Evolutionary conservation across 2,888 invertebrate species (phyloP), one percentile per base, ranked within the genome.

Genomic region (Anthrax anthrax): DNA sequence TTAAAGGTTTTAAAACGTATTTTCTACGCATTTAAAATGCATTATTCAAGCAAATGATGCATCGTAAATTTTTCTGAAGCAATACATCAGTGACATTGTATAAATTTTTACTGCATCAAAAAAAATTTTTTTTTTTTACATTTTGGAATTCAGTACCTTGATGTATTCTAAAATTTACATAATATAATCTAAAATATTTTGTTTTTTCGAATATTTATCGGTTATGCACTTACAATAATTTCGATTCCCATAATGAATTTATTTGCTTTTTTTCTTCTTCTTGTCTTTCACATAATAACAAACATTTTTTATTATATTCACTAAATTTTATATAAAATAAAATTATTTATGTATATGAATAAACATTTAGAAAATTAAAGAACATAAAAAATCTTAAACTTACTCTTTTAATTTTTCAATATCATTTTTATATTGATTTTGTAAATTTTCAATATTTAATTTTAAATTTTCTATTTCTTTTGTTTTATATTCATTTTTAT

Each of bases 221-320:
- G n/a, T n/a, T n/a, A n/a, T n/a, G n/a, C n/a, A 23, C 17, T 32
- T 46, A 49, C 49, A 34, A 32, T 3, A 32, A 9, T 32, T 32
- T 32, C 12, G 29, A 32, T 12, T 49, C 47, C 49, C 49, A 49
- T 34, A 42, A 19, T 14, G 34, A 40, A 39, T 47, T 47, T 2
- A 49, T 38, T 29, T 49, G 27, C n/a, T 38, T 44, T 29, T 39
- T 47, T 34, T 49, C 49, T 18, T 47, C 44, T 16, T 49, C 43
- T 34, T 37, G 36, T 17, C 38, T 37, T 14, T 41, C 37, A 23
- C 42, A 39, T 10, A 47, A 17, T 23, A 47, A n/a, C 17, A 44
- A 29, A 17, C 34, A 39, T 36, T 49, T 47, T 14, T 18, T 23
- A 37, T 17, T 47, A 41, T 29, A 47, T 23, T 46, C 47, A 12